Base-by-base conservation (phyloP, 2,113 vertebrate species). In the Pardalotus punctatus region DNA sequence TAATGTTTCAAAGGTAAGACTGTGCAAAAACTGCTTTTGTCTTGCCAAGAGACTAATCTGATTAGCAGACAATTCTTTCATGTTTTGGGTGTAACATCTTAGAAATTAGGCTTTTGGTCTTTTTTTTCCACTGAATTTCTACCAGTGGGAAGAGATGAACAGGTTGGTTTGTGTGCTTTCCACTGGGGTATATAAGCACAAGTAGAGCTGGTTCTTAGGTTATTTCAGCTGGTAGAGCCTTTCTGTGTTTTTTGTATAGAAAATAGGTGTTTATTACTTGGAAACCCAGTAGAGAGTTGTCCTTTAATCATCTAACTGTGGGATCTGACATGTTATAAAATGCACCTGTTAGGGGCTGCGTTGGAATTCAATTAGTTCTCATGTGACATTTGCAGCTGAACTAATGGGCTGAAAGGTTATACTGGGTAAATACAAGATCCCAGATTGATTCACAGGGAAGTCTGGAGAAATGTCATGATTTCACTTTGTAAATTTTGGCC, bases 321-420 rank as follows among this genome's bases (percentile, higher is more conserved):
- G 79, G 79, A 93, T 96, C 82, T 96, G 96, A 96, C 90, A 88
- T 92, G 93, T 94, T 93, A 97, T 95, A 95, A 96, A 95, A 94
- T 93, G 86, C 94, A 97, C 95, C 96, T 96, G 94, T 95, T 96
- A 86, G 74, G 94, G 64, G 81, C 76, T 92, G 92, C 80, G 67
- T 64, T 88, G 94, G 94, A 95, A 95, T 97, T 96, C 90, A 94
- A 29, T 90, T 96, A 94, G 56, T 71, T 95, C 93, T 95, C 88
- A 74, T 92, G 92, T 96, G 94, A 88, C 78, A 92, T 88, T 78
- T 94, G 82, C 92, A 95, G 96, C 85, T 96, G 93, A 96, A 93
- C 90, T 96, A 97, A 94, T 88, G 94, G 92, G 64, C 76, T 97
- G 93, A 94, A 96, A 97, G 72, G 81, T 96, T 94, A 97, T 73